Evolutionary conservation across 2,888 invertebrate species (phyloP).

Genomic region (Polyommatus iphigenia): DNA sequence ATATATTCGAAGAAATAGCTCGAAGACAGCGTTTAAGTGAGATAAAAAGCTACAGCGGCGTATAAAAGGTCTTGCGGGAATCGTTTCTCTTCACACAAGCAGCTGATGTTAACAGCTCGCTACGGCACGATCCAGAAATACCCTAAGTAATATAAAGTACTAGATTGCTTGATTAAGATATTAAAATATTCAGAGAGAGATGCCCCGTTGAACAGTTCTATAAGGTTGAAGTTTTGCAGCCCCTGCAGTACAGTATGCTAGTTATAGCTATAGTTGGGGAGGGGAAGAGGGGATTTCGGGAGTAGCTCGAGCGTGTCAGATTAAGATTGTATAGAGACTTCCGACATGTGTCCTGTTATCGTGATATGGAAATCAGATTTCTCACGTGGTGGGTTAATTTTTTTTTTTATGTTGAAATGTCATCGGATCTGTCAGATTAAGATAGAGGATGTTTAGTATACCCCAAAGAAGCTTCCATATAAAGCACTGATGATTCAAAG

Average conservation of each 20-base stretch:
- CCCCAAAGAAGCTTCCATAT: too few species aligned
- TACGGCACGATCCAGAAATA: conserved; percentile 43
- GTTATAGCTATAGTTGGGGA: too few species aligned
- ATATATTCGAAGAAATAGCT: conserved; percentile 42
- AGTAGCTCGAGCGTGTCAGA: too few species aligned
- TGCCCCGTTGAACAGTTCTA: neutral
- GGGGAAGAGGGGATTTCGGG: too few species aligned
- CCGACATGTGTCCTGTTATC: too few species aligned
- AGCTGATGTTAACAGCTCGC: conserved; percentile 47
- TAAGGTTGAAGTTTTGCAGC: neutral
- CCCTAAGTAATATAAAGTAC: conserved; percentile 40
- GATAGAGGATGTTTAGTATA: too few species aligned
- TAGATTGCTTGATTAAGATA: conserved; percentile 26
- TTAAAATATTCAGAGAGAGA: conserved; percentile 17
- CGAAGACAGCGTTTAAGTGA: conserved; percentile 46
- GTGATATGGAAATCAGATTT: too few species aligned
- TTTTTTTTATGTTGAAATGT: too few species aligned
- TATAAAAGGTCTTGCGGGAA: conserved; percentile 48
- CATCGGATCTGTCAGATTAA: too few species aligned
- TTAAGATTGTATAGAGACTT: too few species aligned
- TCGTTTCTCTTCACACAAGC: conserved; percentile 45
- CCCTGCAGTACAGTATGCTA: neutral
- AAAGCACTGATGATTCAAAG: too few species aligned
- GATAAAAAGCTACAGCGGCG: conserved; percentile 46
- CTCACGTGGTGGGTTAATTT: too few species aligned